Percentiles rank a stretch among this genome's conserved stretches.
Evolutionary conservation across 1,140 invertebrate species (phyloP).

Genomic region (Diachasma alloeum): DNA sequence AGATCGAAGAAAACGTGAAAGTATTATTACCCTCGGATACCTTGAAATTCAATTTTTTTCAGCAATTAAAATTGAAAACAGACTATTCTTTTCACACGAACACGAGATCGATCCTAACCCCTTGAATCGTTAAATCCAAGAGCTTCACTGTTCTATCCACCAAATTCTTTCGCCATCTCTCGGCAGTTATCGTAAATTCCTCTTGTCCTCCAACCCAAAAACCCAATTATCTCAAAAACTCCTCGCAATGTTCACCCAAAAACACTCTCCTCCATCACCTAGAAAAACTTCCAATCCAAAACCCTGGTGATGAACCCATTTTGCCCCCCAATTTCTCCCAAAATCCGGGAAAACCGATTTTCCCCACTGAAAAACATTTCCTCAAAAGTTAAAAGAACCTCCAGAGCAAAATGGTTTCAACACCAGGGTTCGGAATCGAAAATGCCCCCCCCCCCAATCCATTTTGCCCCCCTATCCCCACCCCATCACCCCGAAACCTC

Average conservation of each 20-base stretch:
- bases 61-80: not conserved
- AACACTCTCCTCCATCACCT: not conserved
- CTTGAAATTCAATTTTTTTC: constrained; percentile 15
- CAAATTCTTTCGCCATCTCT: not conserved
- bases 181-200: not conserved
- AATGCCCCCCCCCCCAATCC: no score
- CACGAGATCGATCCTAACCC: not conserved
- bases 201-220: not conserved
- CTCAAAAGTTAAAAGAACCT: no score
- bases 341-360: no score
- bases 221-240: not conserved
- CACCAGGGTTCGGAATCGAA: no score
- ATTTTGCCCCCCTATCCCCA: no score
- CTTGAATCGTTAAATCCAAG: not conserved
- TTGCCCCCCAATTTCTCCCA: no score
- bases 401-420: no score
- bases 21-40: constrained; percentile 14
- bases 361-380: no score
- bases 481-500: no score
- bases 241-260: not conserved
- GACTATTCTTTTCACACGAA: not conserved
- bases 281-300: not conserved
- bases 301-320: no score
- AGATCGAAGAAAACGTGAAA: constrained; percentile 26
- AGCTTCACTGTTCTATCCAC: not conserved